These are phyloP conservation scores for Melanostoma mellinum DNA, from an alignment of 2,888 invertebrate species.

Conservation along the genomic window DNA sequence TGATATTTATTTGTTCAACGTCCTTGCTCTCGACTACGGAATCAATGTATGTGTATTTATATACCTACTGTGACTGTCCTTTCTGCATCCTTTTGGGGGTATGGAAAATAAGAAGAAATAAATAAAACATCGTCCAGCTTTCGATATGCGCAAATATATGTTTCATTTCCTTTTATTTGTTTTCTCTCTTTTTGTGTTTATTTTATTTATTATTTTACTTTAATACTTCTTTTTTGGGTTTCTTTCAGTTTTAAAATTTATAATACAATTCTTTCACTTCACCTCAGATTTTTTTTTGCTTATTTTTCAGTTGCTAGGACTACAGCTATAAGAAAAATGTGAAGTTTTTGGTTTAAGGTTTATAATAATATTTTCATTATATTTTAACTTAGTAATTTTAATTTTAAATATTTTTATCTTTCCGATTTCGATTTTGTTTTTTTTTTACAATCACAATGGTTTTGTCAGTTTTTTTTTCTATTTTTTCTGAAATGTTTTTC, in stretches of 20 bases:
- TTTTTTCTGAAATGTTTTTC: constrained; percentile 63
- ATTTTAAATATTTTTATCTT: constrained; percentile 36
- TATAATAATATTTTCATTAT: constrained; percentile 15
- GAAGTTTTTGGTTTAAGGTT: constrained; percentile 27
- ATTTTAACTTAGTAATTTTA: constrained; percentile 47
- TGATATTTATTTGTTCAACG: constrained; percentile 8
- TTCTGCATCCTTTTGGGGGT: not conserved
- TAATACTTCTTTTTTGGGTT: constrained; percentile 25
- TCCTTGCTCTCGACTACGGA: no score
- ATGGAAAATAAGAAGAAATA: constrained; percentile 10
- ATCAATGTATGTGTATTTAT: no score
- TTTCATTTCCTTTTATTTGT: constrained; percentile 40
- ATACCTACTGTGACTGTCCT: not conserved
- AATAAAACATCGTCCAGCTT: constrained; percentile 51
- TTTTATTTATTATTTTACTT: constrained; percentile 34
- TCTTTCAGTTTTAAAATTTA: constrained; percentile 32
- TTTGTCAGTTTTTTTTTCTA: constrained; percentile 39
- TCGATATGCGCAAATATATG: constrained; percentile 73
- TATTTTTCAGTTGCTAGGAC: constrained; percentile 47
- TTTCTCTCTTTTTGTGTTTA: constrained; percentile 41
- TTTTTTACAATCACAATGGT: constrained; percentile 69
- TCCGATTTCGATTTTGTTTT: constrained; percentile 37
- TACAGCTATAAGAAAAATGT: constrained; percentile 70
- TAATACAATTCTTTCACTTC: constrained; percentile 55
- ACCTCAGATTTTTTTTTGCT: constrained; percentile 12